Percentiles rank a stretch among this genome's conserved stretches.
Evolutionary conservation across 2,888 invertebrate genomes (phyloP).

Genomic region (Caradrina clavipalpis): DNA sequence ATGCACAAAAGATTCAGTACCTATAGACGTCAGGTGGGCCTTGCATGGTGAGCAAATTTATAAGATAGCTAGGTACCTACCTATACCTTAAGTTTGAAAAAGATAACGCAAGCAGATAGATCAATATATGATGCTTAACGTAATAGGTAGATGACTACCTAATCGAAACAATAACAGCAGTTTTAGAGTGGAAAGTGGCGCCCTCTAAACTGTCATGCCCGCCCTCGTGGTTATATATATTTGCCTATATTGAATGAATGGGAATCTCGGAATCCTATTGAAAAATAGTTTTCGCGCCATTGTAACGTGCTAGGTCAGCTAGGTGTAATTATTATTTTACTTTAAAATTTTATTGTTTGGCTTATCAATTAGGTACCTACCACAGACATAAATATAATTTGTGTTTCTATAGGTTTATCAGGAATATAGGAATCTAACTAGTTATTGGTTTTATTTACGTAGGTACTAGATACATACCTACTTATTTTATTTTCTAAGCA

Average conservation of each 20-base stretch:
- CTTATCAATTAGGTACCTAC: too few species aligned
- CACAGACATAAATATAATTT: too few species aligned
- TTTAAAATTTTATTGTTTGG: not conserved
- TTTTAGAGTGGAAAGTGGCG: conserved; percentile 54
- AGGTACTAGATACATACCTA: too few species aligned
- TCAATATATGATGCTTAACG: conserved; percentile 26
- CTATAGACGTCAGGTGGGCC: conserved; percentile 3
- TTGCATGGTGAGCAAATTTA: not conserved
- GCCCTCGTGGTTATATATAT: conserved; percentile 48
- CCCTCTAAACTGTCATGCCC: conserved; percentile 51
- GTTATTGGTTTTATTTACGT: conserved; percentile 1
- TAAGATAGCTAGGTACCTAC: conserved; percentile 4
- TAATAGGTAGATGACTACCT: conserved; percentile 3
- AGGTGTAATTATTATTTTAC: not conserved
- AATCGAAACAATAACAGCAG: conserved; percentile 60
- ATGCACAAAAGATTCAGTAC: conserved; percentile 7
- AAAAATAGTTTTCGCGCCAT: conserved; percentile 18
- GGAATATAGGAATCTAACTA: too few species aligned
- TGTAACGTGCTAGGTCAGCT: not conserved
- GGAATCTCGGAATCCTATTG: conserved; percentile 21
- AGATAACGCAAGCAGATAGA: conserved; percentile 19
- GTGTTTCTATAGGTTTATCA: too few species aligned
- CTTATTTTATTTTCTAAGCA: not conserved
- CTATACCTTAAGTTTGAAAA: conserved; percentile 9
- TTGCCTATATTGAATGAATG: conserved; percentile 18